Base-by-base conservation (phyloP, 2,888 invertebrate genomes). In the Cremastinae sp. region DNA sequence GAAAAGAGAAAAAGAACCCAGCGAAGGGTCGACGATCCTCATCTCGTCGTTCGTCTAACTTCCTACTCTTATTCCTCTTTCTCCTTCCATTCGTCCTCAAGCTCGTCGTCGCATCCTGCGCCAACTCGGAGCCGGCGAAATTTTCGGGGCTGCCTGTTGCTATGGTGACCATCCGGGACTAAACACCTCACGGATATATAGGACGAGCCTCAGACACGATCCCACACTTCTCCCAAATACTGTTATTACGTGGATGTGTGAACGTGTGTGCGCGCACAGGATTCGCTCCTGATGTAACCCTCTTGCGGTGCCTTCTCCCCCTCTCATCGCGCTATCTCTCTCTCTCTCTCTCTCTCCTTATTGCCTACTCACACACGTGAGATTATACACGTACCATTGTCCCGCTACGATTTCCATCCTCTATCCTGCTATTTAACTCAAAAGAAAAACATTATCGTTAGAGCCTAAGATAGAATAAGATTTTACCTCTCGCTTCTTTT, bases 131-230 rank as follows among this genome's bases (percentile, higher is more conserved):
- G 80, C 71, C 69, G 78, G 71, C 75, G 79, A 83, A 86, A 86
- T 89, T 88, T 88, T 86, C 88, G 87, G 87, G 82, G 83, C 62
- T 86, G 87, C 87, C 85, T 86, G 89, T 89, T 88, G 87, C 89
- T 88, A 89, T 89, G 88, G 81, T 86, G 85, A 89, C 89, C 84
- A 83, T 82, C 88, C 89, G 86, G 88, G 87, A 86, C 86, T 86
- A 87, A 88, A 88, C 84, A 85, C 82, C 73, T 79, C 75, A 80
- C 84, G 82, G 14, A 62, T 70, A 83, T 83, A 78, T 81, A 65
- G 82, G 79, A 69, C 78, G 74, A 71, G 78, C 78, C 77, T 71
- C 74, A 62, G 49, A 59, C 75, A 64, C 78, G 61, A 80, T 78
- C 78, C 78, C 82, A 80, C 83, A 81, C 81, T 82, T 83, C 76